Conservation (phyloP, 2,797 vertebrate genomes). For the Rhyacichthys aspro region DNA sequence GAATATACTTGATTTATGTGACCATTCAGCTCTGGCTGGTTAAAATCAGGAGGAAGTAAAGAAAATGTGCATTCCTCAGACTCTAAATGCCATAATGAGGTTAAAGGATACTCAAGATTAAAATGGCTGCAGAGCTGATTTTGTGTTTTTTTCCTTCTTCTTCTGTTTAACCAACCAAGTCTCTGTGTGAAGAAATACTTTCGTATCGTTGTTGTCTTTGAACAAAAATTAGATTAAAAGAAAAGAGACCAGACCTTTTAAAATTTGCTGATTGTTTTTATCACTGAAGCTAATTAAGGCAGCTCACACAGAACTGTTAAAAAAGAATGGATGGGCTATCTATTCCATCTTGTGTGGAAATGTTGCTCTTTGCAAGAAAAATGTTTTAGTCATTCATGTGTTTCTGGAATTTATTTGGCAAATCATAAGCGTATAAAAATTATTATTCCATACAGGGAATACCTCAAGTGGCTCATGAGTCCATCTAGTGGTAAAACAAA, state of each 20-base stretch:
- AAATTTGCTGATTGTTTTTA: too few relatives aligned
- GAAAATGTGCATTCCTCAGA: slow-evolving; percentile 54
- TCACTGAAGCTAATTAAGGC: too few relatives aligned
- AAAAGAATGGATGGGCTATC: too few relatives aligned
- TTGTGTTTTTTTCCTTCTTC: slow-evolving; percentile 15
- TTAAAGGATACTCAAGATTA: slow-evolving; percentile 37
- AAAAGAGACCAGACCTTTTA: slow-evolving; percentile 23
- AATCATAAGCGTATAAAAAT: too few relatives aligned
- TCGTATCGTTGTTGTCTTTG: slow-evolving; percentile 62
- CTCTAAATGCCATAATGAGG: slow-evolving; percentile 52
- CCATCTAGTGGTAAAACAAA: too few relatives aligned
- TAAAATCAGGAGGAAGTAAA: slow-evolving; percentile 55
- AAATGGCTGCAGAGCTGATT: slow-evolving; percentile 47
- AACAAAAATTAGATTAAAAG: slow-evolving; percentile 72
- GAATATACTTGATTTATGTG: slow-evolving; percentile 62
- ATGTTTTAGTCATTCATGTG: too few relatives aligned
- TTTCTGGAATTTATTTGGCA: too few relatives aligned
- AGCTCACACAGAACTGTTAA: too few relatives aligned
- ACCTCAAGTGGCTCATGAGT: too few relatives aligned
- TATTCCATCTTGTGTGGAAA: too few relatives aligned
- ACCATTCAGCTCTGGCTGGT: slow-evolving; percentile 36
- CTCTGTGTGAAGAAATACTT: slow-evolving; percentile 30
- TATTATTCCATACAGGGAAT: too few relatives aligned
- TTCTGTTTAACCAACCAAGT: slow-evolving; percentile 35
- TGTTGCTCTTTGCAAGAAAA: too few relatives aligned